A percentile compares a stretch with the other conserved stretches of the same genome.
Conservation (phyloP, 1,140 invertebrate species). For the Epicauta chinensis region DNA sequence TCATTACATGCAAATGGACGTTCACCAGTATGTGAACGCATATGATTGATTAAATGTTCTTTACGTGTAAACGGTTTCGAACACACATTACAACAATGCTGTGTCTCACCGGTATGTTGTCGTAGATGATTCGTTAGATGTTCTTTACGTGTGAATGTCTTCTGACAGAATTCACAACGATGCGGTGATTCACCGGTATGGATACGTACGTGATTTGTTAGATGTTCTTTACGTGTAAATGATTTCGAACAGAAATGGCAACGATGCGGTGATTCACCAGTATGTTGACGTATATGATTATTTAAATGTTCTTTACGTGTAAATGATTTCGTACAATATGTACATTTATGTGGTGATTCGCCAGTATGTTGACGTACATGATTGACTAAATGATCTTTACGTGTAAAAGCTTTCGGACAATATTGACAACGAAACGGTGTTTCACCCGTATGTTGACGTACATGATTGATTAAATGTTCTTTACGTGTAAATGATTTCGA, state of each 20-base stretch:
- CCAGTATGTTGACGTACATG: constrained; percentile 71
- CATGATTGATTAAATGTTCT: constrained; percentile 76
- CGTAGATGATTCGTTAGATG: constrained; percentile 71
- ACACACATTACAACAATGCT: constrained; percentile 66
- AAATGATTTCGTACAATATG: constrained; percentile 73
- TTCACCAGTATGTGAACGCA: constrained; percentile 85
- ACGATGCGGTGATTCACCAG: constrained; percentile 72
- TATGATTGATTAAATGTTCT: constrained; percentile 68
- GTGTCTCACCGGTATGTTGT: constrained; percentile 64
- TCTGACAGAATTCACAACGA: constrained; percentile 73
- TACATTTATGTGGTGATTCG: constrained; percentile 68
- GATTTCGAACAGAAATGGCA: constrained; percentile 79
- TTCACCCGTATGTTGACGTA: constrained; percentile 78
- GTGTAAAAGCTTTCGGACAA: constrained; percentile 80
- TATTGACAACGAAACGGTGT: constrained; percentile 68
- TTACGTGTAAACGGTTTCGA: constrained; percentile 61
- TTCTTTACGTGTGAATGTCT: constrained; percentile 76
- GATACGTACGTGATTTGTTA: constrained; percentile 68
- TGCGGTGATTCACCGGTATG: constrained; percentile 73
- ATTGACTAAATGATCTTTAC: constrained; percentile 71
- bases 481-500: constrained; percentile 77
- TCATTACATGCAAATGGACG: constrained; percentile 71
- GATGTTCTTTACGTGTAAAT: constrained; percentile 77
- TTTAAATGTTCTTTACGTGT: constrained; percentile 86
- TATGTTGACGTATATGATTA: constrained; percentile 74